Conservation (phyloP, 2,113 vertebrate genomes). For the Psittacula cyanocephala region DNA sequence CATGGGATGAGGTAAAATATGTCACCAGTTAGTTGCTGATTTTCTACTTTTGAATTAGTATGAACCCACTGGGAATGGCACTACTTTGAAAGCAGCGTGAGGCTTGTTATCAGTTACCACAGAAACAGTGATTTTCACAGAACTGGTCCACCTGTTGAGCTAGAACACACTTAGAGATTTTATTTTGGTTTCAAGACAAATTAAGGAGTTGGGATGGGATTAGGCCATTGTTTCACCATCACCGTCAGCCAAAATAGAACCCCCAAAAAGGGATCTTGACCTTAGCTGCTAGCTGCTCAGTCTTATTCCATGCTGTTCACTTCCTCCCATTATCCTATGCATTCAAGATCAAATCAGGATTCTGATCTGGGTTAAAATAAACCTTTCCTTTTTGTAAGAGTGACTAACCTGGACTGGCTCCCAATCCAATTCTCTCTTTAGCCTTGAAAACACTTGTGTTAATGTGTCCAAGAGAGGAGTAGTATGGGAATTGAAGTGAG, state of each 20-base stretch:
- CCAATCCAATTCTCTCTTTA: not conserved
- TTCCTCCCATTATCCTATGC: not conserved
- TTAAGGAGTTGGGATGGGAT: not conserved
- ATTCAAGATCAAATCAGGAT: not conserved
- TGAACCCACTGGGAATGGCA: not conserved
- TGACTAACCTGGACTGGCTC: not conserved
- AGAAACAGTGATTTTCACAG: not conserved
- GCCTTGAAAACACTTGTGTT: not conserved
- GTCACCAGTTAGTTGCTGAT: not conserved
- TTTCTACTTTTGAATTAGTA: not conserved
- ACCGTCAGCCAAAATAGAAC: not conserved
- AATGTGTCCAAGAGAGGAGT: not conserved
- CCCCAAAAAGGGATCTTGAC: not conserved
- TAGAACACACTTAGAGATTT: not conserved
- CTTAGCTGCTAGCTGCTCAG: not conserved
- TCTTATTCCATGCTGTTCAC: not conserved
- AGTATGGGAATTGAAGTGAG: not conserved
- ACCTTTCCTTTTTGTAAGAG: not conserved
- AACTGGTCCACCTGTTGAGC: not conserved
- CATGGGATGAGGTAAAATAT: not conserved
- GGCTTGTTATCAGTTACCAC: not conserved
- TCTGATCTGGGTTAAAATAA: not conserved
- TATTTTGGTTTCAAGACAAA: not conserved
- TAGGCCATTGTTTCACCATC: not conserved
- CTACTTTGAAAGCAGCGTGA: not conserved